Evolutionary conservation across 2,888 invertebrate genomes (phyloP), one percentile per base, ranked within the genome.

Genomic region (Eilema sororculum): DNA sequence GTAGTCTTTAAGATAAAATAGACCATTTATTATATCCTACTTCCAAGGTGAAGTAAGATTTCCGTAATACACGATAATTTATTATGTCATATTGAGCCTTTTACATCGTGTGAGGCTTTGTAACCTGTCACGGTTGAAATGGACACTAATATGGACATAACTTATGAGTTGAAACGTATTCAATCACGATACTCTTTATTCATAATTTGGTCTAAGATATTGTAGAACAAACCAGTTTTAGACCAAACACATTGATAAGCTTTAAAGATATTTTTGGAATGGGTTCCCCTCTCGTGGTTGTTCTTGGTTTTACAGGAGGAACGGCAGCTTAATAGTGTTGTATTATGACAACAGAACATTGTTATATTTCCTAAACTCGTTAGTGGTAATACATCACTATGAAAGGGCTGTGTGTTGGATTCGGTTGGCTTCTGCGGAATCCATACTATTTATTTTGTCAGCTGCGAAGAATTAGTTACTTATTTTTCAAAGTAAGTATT

Each of bases 111-210:
- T 84, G 86, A 85, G 52, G 87, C 89, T 88, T 88, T 88, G 83
- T 85, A 84, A 84, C 85, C 79, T 83, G 83, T 85, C 85, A 83
- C 80, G 77, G 83, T 74, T 74, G 66, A 81, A 86, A 77, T 83
- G 80, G 79, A 85, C 84, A 79, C 81, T 84, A 85, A 84, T 83
- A 83, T 86, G 82, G 85, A 81, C 82, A 78, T 77, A 79, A 84
- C 81, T 84, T 87, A 88, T 87, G 87, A 87, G 84, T 89, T 84
- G 82, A 86, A 89, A 84, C 83, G 80, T 83, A 86, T 84, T 86
- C 83, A 84, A 86, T 90, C 91, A 90, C 89, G 89, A 89, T 82
- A 71, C 75, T 80, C 81, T 75, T 75, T 70, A 71, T 67, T 68
- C 67, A 69, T 65, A 71, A 78, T 75, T 70, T 73, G 80, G 86